phyloP scores from a whole-genome alignment of 2,113 vertebrate genomes.

The Oceanodroma tethys region DNA sequence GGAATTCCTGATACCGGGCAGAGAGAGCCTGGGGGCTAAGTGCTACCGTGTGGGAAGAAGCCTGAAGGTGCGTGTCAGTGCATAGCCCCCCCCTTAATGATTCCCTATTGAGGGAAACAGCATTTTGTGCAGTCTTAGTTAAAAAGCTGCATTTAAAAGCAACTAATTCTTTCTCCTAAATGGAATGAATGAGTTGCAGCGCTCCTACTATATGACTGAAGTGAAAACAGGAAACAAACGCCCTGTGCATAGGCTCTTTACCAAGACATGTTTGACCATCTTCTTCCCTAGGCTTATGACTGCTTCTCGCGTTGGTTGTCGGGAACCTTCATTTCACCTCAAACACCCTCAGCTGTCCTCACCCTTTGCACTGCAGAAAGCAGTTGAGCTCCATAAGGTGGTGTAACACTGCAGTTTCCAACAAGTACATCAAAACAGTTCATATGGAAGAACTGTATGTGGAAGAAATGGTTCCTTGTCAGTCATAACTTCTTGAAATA shows the following conservation, averaged over 20 bases:
- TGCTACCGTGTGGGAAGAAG: background rate
- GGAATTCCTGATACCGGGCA: accelerated
- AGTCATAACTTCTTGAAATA: background rate
- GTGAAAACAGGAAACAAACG: background rate
- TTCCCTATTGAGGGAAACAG: no score
- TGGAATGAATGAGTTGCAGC: background rate
- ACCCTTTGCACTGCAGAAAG: background rate
- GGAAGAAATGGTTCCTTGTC: background rate
- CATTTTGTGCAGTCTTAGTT: background rate
- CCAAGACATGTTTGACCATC: background rate
- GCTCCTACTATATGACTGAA: background rate
- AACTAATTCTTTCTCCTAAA: background rate
- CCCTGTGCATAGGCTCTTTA: background rate
- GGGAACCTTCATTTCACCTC: background rate
- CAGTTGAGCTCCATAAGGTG: background rate
- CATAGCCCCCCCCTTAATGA: background rate
- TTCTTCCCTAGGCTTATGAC: background rate
- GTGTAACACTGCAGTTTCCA: background rate
- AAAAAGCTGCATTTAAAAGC: background rate
- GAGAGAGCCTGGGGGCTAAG: accelerated
- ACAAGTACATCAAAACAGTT: background rate
- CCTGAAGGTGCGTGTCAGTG: background rate
- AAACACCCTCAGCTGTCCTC: background rate
- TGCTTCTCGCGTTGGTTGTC: accelerated
- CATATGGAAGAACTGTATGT: background rate